phyloP scores from a whole-genome alignment of 2,888 invertebrate species.

The Strigamia transsilvanica region DNA sequence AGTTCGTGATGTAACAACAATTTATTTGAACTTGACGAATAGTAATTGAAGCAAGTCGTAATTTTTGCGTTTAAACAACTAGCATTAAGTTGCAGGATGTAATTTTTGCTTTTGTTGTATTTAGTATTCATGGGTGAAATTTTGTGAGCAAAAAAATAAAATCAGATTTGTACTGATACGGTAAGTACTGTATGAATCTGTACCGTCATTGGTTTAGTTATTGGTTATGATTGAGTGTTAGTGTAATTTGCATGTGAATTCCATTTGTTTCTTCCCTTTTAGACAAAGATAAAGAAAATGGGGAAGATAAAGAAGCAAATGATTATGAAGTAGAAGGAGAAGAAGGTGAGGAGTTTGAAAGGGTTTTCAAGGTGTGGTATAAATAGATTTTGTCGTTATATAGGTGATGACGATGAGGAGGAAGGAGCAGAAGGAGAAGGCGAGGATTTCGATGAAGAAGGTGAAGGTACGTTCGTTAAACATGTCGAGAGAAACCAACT shows the following conservation, averaged over 20 bases:
- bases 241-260: conserved; percentile 37
- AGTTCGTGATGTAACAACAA: not conserved
- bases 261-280: conserved; percentile 41
- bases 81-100: conserved; percentile 12
- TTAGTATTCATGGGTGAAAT: not conserved
- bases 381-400: conserved; percentile 55
- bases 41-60: not conserved
- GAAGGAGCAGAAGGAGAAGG: conserved; percentile 72
- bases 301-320: conserved; percentile 80
- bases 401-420: conserved; percentile 71
- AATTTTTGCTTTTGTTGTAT: not conserved
- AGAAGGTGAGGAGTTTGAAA: conserved; percentile 50
- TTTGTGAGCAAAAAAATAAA: not conserved
- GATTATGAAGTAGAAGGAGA: conserved; percentile 79
- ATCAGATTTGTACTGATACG: not conserved
- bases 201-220: not conserved
- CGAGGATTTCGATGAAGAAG: conserved; percentile 73
- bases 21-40: not conserved
- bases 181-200: not conserved
- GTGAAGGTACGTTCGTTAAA: conserved; percentile 65
- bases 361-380: not conserved
- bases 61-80: not conserved
- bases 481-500: too few species aligned
- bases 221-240: conserved; percentile 10
- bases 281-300: conserved; percentile 73